Evolutionary conservation across 2,113 vertebrate genomes (phyloP).

Genomic region (Lanius collurio): DNA sequence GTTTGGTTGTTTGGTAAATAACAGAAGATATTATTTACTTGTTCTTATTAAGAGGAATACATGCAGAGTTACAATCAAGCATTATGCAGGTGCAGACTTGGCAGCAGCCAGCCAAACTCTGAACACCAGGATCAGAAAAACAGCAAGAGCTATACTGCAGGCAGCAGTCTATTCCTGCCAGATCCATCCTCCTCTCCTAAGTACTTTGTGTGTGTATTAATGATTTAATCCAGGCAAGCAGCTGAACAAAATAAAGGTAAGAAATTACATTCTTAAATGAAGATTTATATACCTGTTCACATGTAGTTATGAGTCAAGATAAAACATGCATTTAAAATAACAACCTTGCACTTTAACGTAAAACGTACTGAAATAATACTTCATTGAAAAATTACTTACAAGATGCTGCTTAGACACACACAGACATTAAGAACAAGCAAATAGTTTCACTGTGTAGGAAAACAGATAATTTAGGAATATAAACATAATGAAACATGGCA

Average conservation of each 20-base stretch:
- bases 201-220: neutral
- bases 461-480: neutral
- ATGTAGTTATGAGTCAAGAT: neutral
- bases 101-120: neutral
- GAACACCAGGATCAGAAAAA: neutral
- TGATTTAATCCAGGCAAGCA: neutral
- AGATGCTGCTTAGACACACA: neutral
- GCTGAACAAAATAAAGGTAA: neutral
- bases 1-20: constrained; percentile 46
- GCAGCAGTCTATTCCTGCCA: neutral
- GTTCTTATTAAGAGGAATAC: constrained; percentile 24
- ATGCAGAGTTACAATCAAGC: constrained; percentile 30
- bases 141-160: neutral
- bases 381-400: neutral
- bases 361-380: neutral
- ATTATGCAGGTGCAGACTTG: neutral
- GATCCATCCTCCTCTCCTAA: neutral
- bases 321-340: neutral
- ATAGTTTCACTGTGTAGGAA: neutral
- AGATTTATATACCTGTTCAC: neutral
- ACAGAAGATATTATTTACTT: constrained; percentile 23
- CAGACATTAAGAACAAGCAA: neutral
- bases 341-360: neutral
- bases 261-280: neutral
- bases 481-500: neutral